Evolutionary conservation across 2,797 vertebrate genomes (phyloP).

Genomic region (Crax fasciolata): DNA sequence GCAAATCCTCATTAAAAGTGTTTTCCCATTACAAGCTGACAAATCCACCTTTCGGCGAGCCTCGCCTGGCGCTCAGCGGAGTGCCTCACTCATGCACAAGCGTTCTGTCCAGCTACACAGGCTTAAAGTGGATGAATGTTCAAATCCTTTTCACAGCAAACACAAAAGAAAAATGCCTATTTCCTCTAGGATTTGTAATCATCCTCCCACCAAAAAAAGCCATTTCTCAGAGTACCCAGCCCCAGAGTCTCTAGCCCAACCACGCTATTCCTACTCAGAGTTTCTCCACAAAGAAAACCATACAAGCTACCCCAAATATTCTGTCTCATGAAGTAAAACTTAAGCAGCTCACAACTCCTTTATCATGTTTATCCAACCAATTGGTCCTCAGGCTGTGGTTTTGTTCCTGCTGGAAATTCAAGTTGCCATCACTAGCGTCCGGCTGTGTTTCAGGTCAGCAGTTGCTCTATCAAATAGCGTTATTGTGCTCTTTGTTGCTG

Average conservation of each 20-base stretch:
- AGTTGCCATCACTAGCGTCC: neutral
- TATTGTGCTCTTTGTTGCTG: neutral
- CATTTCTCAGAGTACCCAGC: neutral
- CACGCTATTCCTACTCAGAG: neutral
- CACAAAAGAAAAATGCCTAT: neutral
- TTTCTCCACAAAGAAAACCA: neutral
- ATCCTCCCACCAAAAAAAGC: neutral
- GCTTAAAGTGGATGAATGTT: neutral
- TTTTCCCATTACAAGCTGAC: slow-evolving; percentile 3
- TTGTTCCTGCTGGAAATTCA: neutral
- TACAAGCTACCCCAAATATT: neutral
- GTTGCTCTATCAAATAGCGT: neutral
- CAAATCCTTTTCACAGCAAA: neutral
- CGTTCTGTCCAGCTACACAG: neutral
- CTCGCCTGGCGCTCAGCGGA: neutral
- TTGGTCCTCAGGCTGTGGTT: neutral
- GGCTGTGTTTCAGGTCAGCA: neutral
- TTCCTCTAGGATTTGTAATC: neutral
- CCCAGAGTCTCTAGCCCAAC: neutral
- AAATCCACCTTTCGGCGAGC: neutral
- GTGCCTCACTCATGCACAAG: neutral
- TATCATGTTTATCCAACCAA: neutral
- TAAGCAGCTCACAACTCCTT: neutral
- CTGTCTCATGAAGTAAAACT: neutral
- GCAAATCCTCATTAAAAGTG: slow-evolving; percentile 56